These are phyloP conservation scores for Phyllopteryx taeniolatus DNA, from an alignment of 2,113 vertebrate species.

Conservation along the genomic window DNA sequence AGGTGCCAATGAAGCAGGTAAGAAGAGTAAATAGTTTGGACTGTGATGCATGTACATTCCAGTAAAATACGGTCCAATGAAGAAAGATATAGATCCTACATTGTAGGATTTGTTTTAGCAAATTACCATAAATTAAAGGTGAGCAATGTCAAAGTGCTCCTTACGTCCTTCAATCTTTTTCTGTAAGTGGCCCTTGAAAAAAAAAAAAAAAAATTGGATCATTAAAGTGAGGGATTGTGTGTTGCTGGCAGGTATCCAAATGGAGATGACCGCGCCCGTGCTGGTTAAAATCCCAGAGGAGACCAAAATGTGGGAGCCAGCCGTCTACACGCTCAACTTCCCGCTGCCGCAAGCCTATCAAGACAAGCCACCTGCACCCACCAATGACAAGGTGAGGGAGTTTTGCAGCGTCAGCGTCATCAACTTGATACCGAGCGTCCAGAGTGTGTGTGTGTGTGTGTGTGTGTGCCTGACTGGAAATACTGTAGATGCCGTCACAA, in stretches of 20 bases:
- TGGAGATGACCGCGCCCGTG: conserved; percentile 77
- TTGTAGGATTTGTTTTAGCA: too few species aligned
- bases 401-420: background rate
- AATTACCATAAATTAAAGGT: too few species aligned
- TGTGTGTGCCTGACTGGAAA: background rate
- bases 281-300: conserved; percentile 74
- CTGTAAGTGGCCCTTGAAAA: too few species aligned
- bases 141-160: too few species aligned
- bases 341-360: conserved; percentile 71
- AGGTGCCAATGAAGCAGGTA: conserved; percentile 70
- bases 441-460: background rate
- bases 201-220: background rate
- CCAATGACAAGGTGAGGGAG: conserved; percentile 71
- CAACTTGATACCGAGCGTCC: background rate
- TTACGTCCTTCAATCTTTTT: too few species aligned
- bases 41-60: background rate
- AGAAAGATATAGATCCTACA: too few species aligned
- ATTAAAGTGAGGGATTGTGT: background rate
- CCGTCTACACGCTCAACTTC: conserved; percentile 74
- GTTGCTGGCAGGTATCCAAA: conserved; percentile 61
- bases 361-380: conserved; percentile 66
- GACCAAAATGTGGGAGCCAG: conserved; percentile 72
- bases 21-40: background rate
- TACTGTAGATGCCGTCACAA: background rate
- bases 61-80: too few species aligned